These are phyloP conservation scores for Aphelocoma californica DNA, from an alignment of 2,797 vertebrate species.

Conservation along the genomic window DNA sequence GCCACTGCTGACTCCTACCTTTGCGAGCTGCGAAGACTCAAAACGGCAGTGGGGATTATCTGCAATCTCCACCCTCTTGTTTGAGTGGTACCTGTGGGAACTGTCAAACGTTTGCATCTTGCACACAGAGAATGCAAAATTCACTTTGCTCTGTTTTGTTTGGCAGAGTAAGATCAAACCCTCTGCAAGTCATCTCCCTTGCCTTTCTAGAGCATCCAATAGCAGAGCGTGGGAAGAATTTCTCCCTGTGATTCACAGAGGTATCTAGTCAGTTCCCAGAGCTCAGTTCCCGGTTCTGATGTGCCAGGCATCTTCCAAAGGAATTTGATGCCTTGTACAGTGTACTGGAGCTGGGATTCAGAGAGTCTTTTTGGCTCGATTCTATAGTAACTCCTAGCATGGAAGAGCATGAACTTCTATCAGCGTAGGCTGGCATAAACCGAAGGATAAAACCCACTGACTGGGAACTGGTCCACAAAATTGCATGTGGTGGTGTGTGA, in stretches of 20 bases:
- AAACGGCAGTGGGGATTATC: neutral
- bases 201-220: conserved; percentile 37
- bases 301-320: neutral
- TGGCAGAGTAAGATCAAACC: conserved; percentile 1
- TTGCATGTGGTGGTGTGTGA: neutral
- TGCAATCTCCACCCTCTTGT: neutral
- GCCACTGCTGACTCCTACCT: neutral
- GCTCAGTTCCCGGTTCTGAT: neutral
- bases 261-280: neutral
- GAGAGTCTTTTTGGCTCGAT: neutral
- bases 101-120: neutral
- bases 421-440: neutral
- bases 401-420: neutral
- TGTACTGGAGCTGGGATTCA: neutral
- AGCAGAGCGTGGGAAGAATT: conserved; percentile 29
- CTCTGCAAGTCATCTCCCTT: neutral
- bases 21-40: neutral
- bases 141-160: conserved; percentile 1
- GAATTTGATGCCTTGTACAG: neutral
- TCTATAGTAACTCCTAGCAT: neutral
- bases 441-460: neutral
- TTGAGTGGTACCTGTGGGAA: conserved; percentile 13
- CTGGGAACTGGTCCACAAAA: neutral
- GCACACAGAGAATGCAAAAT: neutral
- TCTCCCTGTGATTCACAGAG: conserved; percentile 5